A percentile compares a stretch with the other conserved stretches of the same genome.
phyloP scores from a whole-genome alignment of 2,888 invertebrate genomes.

The Electrophaes corylata region DNA sequence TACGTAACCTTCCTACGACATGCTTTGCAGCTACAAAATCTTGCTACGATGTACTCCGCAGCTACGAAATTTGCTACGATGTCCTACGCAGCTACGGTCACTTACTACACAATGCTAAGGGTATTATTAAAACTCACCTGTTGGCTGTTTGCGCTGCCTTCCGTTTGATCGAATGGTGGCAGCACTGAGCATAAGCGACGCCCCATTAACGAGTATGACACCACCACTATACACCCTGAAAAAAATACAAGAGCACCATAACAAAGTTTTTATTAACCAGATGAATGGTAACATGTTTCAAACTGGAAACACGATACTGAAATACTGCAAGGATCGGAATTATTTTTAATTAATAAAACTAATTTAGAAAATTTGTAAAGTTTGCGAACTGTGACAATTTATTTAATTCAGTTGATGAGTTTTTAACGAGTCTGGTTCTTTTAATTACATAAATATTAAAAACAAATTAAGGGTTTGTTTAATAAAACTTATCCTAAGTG shows the following conservation, averaged over 20 bases:
- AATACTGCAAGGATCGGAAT: no score
- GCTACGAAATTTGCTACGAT: neutral
- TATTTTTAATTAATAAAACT: no score
- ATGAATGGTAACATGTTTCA: no score
- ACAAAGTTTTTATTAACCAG: no score
- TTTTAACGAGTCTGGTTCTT: neutral
- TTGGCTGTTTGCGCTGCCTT: conserved; percentile 86
- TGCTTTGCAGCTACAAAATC: neutral
- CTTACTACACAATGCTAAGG: neutral
- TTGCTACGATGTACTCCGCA: neutral
- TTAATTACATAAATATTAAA: neutral
- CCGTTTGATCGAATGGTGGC: conserved; percentile 87
- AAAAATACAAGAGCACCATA: neutral
- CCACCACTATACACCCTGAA: conserved; percentile 86
- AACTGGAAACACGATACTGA: no score
- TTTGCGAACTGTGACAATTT: neutral
- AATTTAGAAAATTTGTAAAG: neutral
- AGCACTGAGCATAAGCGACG: conserved; percentile 87
- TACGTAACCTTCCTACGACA: no score
- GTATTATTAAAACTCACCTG: conserved; percentile 73
- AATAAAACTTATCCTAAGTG: no score
- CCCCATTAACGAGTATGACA: conserved; percentile 89
- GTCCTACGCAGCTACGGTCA: neutral
- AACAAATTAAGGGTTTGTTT: no score
- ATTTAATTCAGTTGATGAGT: neutral